phyloP scores from a whole-genome alignment of 2,113 vertebrate genomes.

The Gasterosteus nipponicus region DNA sequence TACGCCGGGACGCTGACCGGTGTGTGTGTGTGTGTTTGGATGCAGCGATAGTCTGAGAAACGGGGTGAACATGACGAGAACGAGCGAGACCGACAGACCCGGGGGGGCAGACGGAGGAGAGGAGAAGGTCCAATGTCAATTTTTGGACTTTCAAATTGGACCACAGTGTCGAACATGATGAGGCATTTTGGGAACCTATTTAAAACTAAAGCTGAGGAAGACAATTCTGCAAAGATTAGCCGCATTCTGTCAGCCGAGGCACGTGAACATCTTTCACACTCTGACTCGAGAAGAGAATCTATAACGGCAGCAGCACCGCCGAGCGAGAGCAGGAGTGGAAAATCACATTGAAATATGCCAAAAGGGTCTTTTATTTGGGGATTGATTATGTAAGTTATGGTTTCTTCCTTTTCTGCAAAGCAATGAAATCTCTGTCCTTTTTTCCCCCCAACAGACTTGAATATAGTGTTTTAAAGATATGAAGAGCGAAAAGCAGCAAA shows the following conservation, averaged over 20 bases:
- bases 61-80: constrained; percentile 21
- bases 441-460: no score
- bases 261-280: constrained; percentile 11
- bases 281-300: background rate
- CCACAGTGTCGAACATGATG: constrained; percentile 21
- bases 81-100: constrained; percentile 9
- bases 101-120: no score
- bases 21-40: background rate
- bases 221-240: constrained; percentile 37
- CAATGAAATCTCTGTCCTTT: background rate
- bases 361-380: background rate
- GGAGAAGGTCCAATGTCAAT: constrained; percentile 24
- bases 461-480: background rate
- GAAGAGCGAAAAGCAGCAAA: background rate
- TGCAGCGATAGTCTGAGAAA: background rate
- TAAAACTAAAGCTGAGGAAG: constrained; percentile 45
- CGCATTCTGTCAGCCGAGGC: constrained; percentile 40
- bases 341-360: constrained; percentile 6
- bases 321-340: background rate
- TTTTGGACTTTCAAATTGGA: constrained; percentile 64
- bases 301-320: constrained; percentile 4
- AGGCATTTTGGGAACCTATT: constrained; percentile 52
- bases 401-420: background rate
- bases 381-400: constrained; percentile 5
- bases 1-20: background rate